phyloP scores from a whole-genome alignment of 1,140 invertebrate genomes.

The Tigriopus japonicus region DNA sequence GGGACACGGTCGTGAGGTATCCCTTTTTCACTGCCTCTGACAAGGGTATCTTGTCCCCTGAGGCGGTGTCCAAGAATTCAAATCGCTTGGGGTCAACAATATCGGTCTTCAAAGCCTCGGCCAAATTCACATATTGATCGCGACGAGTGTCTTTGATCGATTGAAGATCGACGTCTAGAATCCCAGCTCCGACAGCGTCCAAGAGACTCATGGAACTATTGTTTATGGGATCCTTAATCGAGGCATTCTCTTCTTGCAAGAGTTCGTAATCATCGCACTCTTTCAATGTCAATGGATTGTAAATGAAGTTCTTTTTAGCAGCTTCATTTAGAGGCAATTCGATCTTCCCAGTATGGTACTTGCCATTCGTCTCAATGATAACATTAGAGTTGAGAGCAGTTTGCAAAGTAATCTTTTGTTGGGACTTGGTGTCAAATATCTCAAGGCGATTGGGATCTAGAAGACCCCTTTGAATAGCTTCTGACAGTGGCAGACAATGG shows the following conservation, averaged over 20 bases:
- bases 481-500: slow-evolving; percentile 52
- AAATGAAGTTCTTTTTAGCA: slow-evolving; percentile 48
- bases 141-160: slow-evolving; percentile 53
- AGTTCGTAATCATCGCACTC: slow-evolving; percentile 42
- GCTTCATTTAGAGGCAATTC: slow-evolving; percentile 60
- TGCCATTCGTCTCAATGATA: slow-evolving; percentile 52
- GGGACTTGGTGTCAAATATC: slow-evolving; percentile 53
- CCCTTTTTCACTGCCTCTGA: slow-evolving; percentile 62
- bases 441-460: slow-evolving; percentile 53
- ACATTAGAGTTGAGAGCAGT: slow-evolving; percentile 55
- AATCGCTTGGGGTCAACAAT: slow-evolving; percentile 51
- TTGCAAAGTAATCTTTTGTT: slow-evolving; percentile 54
- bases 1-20: slow-evolving; percentile 63
- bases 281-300: slow-evolving; percentile 72
- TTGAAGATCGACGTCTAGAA: slow-evolving; percentile 65
- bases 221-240: slow-evolving; percentile 56
- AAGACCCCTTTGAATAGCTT: slow-evolving; percentile 52
- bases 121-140: slow-evolving; percentile 56
- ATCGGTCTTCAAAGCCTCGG: slow-evolving; percentile 55
- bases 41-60: slow-evolving; percentile 46
- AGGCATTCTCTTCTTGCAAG: slow-evolving; percentile 27
- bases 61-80: slow-evolving; percentile 47
- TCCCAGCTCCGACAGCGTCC: slow-evolving; percentile 60
- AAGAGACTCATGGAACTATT: slow-evolving; percentile 51
- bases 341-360: slow-evolving; percentile 49